These are phyloP conservation scores for Rhodeus uyekii DNA, from an alignment of 2,797 vertebrate genomes.

Conservation along the genomic window DNA sequence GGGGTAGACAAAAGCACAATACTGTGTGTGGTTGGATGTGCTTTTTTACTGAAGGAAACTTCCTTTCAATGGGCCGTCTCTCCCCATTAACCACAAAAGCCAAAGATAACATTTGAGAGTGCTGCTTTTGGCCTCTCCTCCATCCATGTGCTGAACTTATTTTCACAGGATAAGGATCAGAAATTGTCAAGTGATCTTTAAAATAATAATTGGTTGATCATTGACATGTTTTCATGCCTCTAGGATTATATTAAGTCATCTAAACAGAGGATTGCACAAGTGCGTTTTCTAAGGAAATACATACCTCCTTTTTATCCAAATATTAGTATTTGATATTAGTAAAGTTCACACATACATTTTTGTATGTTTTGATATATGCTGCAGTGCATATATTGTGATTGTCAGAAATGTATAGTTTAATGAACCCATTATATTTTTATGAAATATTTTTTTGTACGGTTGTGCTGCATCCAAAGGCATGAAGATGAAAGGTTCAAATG, in stretches of 20 bases:
- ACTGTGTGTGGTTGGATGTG: slow-evolving; percentile 8
- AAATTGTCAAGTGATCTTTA: slow-evolving; percentile 9
- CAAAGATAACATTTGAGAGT: slow-evolving; percentile 36
- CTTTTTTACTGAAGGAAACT: slow-evolving; percentile 20
- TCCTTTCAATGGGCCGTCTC: slow-evolving; percentile 18
- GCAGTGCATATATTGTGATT: not conserved
- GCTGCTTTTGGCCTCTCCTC: slow-evolving; percentile 24
- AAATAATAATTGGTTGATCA: slow-evolving; percentile 13
- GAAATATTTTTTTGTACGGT: no score
- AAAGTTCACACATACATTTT: not conserved
- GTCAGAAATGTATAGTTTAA: no score
- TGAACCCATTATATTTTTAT: not conserved
- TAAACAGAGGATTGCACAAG: not conserved
- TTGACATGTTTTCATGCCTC: not conserved
- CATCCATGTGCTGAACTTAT: not conserved
- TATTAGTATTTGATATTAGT: not conserved
- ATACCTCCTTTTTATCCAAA: not conserved
- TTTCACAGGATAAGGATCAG: not conserved
- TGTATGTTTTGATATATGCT: not conserved
- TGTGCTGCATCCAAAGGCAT: no score
- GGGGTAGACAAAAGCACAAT: not conserved
- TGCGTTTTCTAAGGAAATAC: not conserved
- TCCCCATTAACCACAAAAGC: slow-evolving; percentile 13
- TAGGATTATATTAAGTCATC: not conserved
- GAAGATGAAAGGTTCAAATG: no score